Conservation (phyloP, 2,797 vertebrate genomes). For the Oryzias sinensis region DNA sequence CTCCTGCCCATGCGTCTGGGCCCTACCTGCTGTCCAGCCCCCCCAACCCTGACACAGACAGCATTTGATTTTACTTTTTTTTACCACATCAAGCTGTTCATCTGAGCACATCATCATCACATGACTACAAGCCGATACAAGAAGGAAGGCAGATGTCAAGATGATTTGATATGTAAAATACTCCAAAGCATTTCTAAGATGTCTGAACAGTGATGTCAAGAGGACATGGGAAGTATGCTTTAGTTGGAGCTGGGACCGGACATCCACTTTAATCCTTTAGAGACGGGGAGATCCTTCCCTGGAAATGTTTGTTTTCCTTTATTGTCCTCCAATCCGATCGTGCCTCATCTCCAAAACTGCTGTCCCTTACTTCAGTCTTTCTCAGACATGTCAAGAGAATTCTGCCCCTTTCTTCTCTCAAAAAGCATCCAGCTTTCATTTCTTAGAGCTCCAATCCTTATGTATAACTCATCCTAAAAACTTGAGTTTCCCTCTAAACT, state of each 20-base stretch:
- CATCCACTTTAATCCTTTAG: constrained; percentile 71
- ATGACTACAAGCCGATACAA: constrained; percentile 18
- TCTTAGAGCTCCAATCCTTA: constrained; percentile 36
- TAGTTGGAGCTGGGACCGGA: constrained; percentile 64
- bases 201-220: constrained; percentile 62
- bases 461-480: constrained; percentile 32
- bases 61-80: constrained; percentile 9
- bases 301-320: constrained; percentile 64
- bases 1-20: too few relatives aligned
- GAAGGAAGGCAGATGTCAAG: constrained; percentile 23
- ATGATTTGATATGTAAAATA: constrained; percentile 25
- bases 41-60: too few relatives aligned
- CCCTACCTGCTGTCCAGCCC: too few relatives aligned
- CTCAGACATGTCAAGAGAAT: constrained; percentile 23
- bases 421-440: constrained; percentile 37
- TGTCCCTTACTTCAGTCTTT: constrained; percentile 32
- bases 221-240: constrained; percentile 72
- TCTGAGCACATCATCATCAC: constrained; percentile 18
- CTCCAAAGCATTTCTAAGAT: constrained; percentile 19
- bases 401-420: constrained; percentile 40
- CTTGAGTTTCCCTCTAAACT: constrained; percentile 17
- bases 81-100: constrained; percentile 10
- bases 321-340: constrained; percentile 51
- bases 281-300: constrained; percentile 46
- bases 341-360: constrained; percentile 22